These are phyloP conservation scores for Rafetus swinhoei DNA, from an alignment of 2,113 vertebrate genomes.

Conservation along the genomic window DNA sequence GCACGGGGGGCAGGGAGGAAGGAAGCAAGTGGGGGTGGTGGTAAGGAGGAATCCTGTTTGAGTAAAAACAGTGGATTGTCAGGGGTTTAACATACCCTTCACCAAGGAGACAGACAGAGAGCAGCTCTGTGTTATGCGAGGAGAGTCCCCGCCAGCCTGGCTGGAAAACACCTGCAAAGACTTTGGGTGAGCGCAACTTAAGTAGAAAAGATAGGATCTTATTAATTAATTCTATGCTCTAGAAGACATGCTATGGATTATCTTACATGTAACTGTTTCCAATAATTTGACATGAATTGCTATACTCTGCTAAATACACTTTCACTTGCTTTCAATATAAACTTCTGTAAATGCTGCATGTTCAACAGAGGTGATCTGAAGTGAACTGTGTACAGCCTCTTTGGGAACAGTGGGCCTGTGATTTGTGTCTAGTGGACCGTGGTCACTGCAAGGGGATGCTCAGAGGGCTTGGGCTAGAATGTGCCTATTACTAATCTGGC, in stretches of 20 bases:
- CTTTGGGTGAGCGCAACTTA: background rate
- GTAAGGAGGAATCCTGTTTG: background rate
- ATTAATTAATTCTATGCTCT: background rate
- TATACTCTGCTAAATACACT: background rate
- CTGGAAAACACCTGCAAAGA: background rate
- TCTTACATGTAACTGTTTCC: background rate
- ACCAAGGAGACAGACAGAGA: background rate
- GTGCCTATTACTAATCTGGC: too few species aligned
- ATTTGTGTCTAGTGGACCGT: background rate
- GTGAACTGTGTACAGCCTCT: background rate
- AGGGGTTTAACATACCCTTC: background rate
- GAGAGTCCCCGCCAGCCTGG: background rate
- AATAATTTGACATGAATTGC: background rate
- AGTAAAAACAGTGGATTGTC: background rate
- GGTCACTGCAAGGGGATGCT: background rate
- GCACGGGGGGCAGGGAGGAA: too few species aligned
- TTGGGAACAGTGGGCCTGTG: background rate
- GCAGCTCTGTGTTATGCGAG: background rate
- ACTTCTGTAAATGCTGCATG: background rate
- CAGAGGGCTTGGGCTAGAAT: background rate
- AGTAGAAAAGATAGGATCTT: background rate
- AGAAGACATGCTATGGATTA: background rate
- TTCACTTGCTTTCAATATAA: background rate
- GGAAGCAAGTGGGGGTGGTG: background rate
- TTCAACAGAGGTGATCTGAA: background rate